A percentile compares a stretch with the other conserved stretches of the same genome.
Conservation (phyloP, 2,888 invertebrate genomes). For the Drosophila antonietae region DNA sequence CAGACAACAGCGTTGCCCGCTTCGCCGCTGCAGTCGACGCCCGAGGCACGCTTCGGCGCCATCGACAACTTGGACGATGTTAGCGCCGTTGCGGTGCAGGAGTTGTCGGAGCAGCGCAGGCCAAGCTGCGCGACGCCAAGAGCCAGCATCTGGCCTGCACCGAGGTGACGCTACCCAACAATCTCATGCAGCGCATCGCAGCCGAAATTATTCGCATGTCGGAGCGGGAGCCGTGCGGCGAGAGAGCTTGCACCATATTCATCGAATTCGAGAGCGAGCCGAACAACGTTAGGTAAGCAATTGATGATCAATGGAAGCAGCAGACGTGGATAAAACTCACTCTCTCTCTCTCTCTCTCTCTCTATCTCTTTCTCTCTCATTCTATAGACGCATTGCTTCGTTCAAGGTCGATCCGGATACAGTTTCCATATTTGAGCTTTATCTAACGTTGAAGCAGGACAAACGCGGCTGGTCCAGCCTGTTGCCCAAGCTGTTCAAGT, state of each 20-base stretch:
- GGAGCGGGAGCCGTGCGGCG: conserved; percentile 95
- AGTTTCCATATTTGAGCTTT: conserved; percentile 95
- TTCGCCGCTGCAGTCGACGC: conserved; percentile 69
- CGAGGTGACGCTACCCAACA: conserved; percentile 93
- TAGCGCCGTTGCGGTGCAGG: conserved; percentile 84
- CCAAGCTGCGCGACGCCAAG: conserved; percentile 92
- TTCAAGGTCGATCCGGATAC: conserved; percentile 94
- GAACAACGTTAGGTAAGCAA: conserved; percentile 85
- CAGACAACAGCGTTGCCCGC: conserved; percentile 56
- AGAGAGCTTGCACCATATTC: conserved; percentile 93
- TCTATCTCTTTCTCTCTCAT: background rate
- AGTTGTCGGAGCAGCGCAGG: conserved; percentile 90
- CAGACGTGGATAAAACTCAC: background rate
- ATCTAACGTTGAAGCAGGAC: conserved; percentile 94
- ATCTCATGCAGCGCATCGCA: conserved; percentile 91
- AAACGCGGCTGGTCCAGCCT: conserved; percentile 94
- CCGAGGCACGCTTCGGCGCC: conserved; percentile 58
- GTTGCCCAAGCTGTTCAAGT: conserved; percentile 96
- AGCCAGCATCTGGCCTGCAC: conserved; percentile 92
- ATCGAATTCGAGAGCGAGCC: conserved; percentile 92
- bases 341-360: background rate
- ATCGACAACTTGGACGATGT: conserved; percentile 75
- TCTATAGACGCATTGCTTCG: conserved; percentile 89
- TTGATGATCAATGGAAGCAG: conserved; percentile 8
- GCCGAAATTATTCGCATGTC: conserved; percentile 92